These are phyloP conservation scores for Sparus aurata DNA, from an alignment of 2,797 vertebrate species.

Conservation along the genomic window DNA sequence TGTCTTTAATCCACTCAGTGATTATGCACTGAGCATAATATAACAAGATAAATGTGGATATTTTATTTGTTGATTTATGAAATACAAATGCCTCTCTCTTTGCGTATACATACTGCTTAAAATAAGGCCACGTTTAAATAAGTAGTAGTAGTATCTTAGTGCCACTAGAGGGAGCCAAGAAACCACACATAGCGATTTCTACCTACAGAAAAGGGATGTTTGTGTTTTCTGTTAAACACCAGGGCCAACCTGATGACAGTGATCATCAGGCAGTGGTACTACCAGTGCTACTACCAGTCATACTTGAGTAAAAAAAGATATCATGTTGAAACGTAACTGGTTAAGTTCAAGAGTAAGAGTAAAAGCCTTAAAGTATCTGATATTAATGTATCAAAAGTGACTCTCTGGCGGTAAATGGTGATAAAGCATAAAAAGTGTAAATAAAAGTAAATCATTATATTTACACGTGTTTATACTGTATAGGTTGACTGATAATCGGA, in stretches of 20 bases:
- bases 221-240: neutral
- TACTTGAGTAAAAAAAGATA: no score
- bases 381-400: no score
- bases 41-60: neutral
- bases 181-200: neutral
- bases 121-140: neutral
- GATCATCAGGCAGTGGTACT: neutral
- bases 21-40: neutral
- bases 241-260: neutral
- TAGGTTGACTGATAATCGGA: no score
- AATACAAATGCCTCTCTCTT: neutral
- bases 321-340: no score
- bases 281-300: no score
- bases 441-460: no score
- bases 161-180: slow-evolving; percentile 58
- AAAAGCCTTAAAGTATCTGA: no score
- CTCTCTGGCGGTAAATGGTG: no score
- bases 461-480: no score
- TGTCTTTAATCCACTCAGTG: neutral
- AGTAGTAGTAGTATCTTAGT: neutral
- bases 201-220: neutral
- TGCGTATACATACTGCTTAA: neutral
- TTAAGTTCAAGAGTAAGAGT: no score
- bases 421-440: no score
- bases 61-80: neutral